Base-by-base conservation (phyloP, 2,888 invertebrate species). In the Tetanocera ferruginea region DNA sequence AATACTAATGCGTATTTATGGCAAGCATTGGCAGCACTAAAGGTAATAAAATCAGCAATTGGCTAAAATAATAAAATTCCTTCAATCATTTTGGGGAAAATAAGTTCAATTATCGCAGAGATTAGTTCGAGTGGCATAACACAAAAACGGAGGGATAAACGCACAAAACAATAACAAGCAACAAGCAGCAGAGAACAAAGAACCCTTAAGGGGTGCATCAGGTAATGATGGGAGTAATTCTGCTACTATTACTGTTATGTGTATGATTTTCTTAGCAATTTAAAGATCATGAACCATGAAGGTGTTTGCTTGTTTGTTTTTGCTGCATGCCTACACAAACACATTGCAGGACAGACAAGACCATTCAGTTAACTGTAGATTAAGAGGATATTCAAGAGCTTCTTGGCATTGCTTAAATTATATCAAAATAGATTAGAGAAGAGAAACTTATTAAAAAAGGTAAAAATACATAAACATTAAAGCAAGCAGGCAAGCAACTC, bases 71-170 rank as follows among this genome's bases (percentile, higher is more conserved):
- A 52, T 37, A 74, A 66, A 76, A 67, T 76, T 23, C 49, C 5
- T 23, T 34, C 69, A 70, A 76, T 57, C 76, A 37, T 14, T 76
- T 62, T n/a, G n/a, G n/a, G 60, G 76, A 76, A 70, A 76, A 76
- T 76, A 76, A 52, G 76, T 57, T 76, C 76, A 76, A 76, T 76
- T 76, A 76, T 71, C 55, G 49, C 19, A 19, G 9, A 64, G 64
- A 62, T 62, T 25, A 62, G 28, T 9, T 25, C 9, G 28, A 23
- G 31, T 17, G 31, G 64, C 25, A 11, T 1, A 60, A 60, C 57
- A 60, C 23, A 23, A 62, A 2, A 62, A 25, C 28, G 25, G 55
- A 5, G 19, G n/a, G n/a, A n/a, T n/a, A n/a, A n/a, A n/a, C n/a
- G n/a, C n/a, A n/a, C n/a, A n/a, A n/a, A n/a, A n/a, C n/a, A n/a